Percentiles rank a stretch among this genome's conserved stretches.
phyloP scores from a whole-genome alignment of 2,113 vertebrate species.

The Mustelus asterias region DNA sequence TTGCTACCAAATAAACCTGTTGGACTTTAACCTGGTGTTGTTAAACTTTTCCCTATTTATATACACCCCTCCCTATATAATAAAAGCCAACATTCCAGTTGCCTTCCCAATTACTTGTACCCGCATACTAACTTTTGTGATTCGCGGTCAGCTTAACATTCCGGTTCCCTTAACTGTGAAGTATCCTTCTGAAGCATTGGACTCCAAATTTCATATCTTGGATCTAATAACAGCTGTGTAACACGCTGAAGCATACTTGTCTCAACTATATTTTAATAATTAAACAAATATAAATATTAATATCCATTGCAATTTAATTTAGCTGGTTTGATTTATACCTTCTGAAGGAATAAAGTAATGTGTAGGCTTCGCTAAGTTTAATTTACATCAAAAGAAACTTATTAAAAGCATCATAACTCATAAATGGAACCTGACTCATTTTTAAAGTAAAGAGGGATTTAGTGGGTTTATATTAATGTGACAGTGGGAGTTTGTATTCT shows the following conservation, averaged over 20 bases:
- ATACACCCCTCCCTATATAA: too few species aligned
- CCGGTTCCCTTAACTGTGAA: not conserved
- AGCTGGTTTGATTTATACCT: not conserved
- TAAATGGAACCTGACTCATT: not conserved
- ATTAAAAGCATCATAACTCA: conserved; percentile 1
- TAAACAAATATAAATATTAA: not conserved
- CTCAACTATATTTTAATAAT: conserved; percentile 25
- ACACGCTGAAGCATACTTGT: not conserved
- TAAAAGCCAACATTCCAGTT: not conserved
- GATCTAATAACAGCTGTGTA: not conserved
- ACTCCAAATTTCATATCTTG: conserved; percentile 9
- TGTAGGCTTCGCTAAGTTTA: not conserved
- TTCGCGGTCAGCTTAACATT: not conserved
- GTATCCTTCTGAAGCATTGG: not conserved
- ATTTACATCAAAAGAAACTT: conserved; percentile 3
- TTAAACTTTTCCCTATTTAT: too few species aligned
- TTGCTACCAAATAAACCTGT: too few species aligned
- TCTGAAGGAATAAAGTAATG: conserved; percentile 11
- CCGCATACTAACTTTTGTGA: not conserved
- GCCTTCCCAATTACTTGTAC: not conserved
- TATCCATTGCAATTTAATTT: not conserved
- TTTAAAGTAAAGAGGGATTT: not conserved
- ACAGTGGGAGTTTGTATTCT: not conserved
- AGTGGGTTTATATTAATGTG: not conserved
- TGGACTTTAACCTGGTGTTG: too few species aligned